Percentiles rank a stretch among this genome's conserved stretches.
Conservation (phyloP, 1,140 invertebrate species). For the Ceratosolen fusciceps region DNA sequence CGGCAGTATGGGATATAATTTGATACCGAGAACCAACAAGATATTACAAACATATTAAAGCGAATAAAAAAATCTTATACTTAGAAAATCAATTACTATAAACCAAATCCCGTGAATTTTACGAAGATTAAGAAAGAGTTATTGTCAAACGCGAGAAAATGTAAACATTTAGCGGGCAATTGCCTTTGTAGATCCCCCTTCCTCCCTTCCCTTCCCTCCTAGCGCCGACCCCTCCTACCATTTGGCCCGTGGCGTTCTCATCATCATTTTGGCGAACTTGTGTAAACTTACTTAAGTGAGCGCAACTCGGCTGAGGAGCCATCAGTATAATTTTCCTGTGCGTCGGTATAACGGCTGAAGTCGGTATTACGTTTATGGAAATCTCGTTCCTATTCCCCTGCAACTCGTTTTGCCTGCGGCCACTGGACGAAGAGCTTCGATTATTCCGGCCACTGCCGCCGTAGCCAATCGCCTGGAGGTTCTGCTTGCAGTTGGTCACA, state of each 20-base stretch:
- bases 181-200: no score
- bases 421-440: constrained; percentile 6
- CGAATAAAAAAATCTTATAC: no score
- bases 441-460: not conserved
- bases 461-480: constrained; percentile 53
- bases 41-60: no score
- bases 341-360: constrained; percentile 56
- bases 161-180: not conserved
- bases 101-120: no score
- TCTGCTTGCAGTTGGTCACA: constrained; percentile 61
- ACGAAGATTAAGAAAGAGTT: no score
- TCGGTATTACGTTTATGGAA: constrained; percentile 64
- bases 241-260: not conserved
- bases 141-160: no score
- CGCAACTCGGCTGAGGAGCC: constrained; percentile 56
- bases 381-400: constrained; percentile 58
- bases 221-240: not conserved
- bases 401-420: constrained; percentile 30
- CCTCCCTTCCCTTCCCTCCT: no score
- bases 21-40: no score
- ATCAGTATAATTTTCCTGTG: constrained; percentile 63
- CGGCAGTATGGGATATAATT: no score
- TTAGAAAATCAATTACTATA: no score
- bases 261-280: not conserved
- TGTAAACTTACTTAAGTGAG: constrained; percentile 61